These are phyloP conservation scores for Drosophila equinoxialis DNA, from an alignment of 1,140 invertebrate species.

Conservation along the genomic window DNA sequence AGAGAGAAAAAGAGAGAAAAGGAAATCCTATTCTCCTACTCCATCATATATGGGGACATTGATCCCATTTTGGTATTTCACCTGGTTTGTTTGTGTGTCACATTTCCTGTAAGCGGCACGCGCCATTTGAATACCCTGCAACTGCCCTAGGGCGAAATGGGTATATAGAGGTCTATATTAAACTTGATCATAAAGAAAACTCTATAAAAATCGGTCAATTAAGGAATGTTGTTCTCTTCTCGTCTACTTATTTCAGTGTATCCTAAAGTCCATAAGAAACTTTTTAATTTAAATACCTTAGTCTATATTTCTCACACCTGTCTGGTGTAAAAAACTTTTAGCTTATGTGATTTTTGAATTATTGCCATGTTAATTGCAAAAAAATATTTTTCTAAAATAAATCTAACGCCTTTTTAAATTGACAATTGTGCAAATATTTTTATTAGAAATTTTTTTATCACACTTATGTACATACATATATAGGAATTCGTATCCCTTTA, in stretches of 20 bases:
- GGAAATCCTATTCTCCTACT: constrained; percentile 1
- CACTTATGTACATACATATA: neutral
- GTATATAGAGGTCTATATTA: neutral
- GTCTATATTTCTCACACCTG: constrained; percentile 1
- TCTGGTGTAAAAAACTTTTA: neutral
- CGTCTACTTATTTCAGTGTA: neutral
- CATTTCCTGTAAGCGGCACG: constrained; percentile 41
- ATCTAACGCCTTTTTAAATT: constrained; percentile 1
- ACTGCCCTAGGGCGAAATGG: neutral
- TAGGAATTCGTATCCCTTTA: neutral
- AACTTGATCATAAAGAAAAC: no score
- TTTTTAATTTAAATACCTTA: neutral
- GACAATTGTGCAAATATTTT: constrained; percentile 10
- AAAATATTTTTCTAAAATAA: neutral
- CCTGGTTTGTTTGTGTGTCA: constrained; percentile 37
- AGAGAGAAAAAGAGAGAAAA: constrained; percentile 6
- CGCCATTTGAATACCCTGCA: constrained; percentile 14
- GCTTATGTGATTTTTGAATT: neutral
- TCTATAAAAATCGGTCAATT: no score
- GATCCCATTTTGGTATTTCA: constrained; percentile 60
- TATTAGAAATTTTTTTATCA: neutral
- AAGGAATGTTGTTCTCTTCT: no score
- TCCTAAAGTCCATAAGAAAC: neutral
- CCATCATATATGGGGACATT: constrained; percentile 67
- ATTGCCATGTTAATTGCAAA: constrained; percentile 4